Evolutionary conservation across 2,888 invertebrate species (phyloP), one percentile per base, ranked within the genome.

Genomic region (Lottia scabra): DNA sequence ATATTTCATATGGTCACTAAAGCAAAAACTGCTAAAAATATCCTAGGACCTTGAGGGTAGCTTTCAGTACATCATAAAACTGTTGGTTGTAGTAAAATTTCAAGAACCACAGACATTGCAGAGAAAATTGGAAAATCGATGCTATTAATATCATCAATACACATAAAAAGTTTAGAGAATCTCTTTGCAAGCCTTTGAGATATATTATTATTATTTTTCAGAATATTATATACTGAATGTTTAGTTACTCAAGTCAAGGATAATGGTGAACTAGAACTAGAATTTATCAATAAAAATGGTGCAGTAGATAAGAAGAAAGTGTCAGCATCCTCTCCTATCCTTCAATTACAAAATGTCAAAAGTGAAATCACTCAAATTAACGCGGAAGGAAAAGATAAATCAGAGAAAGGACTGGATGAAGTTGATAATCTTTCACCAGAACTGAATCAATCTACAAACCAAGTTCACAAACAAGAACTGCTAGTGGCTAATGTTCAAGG

Each of bases 181-280:
- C 30, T 30, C 5, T 5, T 13, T 63, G 5, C 6, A 19, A 16
- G 19, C 15, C 3, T 10, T 38, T 8, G 8, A 23, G 16, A 19
- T 19, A 23, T 56, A 19, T 56, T 12, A 12, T 26, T 30, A 19
- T 27, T n/a, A n/a, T n/a, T n/a, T 71, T 74, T 44, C 68, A 79
- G 79, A 38, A 75, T 78, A 56, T 48, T 75, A 30, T 83, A 78
- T 76, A 83, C 81, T 8, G 85, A 85, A 65, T 80, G 82, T 69
- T 73, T 84, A 23, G 75, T 85, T 12, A 81, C 80, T 12, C 80
- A 84, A 27, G 75, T 81, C 12, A 79, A 80, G 56, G 66, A 72
- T 23, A 81, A 78, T 62, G 77, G 81, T 43, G 67, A 76, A 68
- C 46, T 84, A 70, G 81, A 78, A 0, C 66, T 85, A 63, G 83